Base-by-base conservation (phyloP, 2,888 invertebrate genomes). In the Eupithecia abbreviata region DNA sequence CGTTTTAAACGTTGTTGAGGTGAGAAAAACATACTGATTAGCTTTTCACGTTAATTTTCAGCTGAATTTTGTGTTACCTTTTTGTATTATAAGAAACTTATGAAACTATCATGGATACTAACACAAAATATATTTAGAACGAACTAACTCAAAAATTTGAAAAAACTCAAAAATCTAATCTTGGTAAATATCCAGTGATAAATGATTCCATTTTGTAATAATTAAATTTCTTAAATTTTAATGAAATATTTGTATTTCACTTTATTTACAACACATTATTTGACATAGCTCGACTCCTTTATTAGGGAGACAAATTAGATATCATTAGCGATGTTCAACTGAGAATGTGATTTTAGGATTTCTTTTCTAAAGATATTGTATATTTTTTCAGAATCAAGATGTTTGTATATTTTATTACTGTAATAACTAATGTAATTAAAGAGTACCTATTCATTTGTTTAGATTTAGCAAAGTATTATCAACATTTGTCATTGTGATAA, bases 401-500 rank as follows among this genome's bases (percentile, higher is more conserved):
- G 15, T 15, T 51, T 51, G 15, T 3, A 51, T 55, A 55, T 6
- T 55, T n/a, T n/a, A 55, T n/a, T n/a, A n/a, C 2, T 58, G 3
- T 10, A 18, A 10, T 10, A 58, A 58, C 10, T 3, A 10, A 58
- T 18, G 0, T 62, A 10, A 62, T 30, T 30, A 62, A 58, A 62
- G 30, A 62, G 18, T 62, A 58, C n/a, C 18, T 30, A 62, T 58
- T 7, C 12, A 18, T 62, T 30, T 62, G 62, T 62, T 30, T 30
- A 9, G 55, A 62, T 30, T 62, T 71, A 77, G 47, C 58, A 47
- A 67, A 47, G 68, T 73, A 69, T 73, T 69, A 71, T 73, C 49
- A 76, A 67, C 62, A 75, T 55, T 49, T 73, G 67, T 76, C 75
- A 65, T 67, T 77, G 81, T 79, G 79, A 80, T 79, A 80, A 71